Conservation (phyloP, 1,140 invertebrate species). For the Pemphigus obesinymphae region DNA sequence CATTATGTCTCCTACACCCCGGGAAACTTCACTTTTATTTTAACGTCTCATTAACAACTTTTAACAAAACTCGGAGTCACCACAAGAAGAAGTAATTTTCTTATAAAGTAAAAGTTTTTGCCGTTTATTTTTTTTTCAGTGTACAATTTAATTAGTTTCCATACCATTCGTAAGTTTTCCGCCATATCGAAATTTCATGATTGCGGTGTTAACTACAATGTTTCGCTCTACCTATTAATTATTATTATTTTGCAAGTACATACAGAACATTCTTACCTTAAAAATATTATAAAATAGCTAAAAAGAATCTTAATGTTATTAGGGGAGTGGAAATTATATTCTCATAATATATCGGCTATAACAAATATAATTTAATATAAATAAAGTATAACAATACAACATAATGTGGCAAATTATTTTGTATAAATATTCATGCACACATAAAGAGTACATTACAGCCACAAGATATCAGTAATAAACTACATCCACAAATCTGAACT, state of each 20-base stretch:
- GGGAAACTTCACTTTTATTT: conserved; percentile 36
- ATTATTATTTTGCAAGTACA: neutral
- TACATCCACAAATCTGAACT: neutral
- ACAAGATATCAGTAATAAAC: neutral
- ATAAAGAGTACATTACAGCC: neutral
- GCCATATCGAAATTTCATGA: neutral
- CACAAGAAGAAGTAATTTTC: conserved; percentile 19
- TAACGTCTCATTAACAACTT: conserved; percentile 37
- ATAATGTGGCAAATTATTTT: too few relatives aligned
- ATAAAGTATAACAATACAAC: too few relatives aligned
- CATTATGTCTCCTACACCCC: conserved; percentile 15
- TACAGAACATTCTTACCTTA: too few relatives aligned
- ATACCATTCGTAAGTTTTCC: neutral
- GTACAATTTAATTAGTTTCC: neutral
- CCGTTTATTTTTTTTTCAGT: neutral
- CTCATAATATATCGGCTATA: too few relatives aligned
- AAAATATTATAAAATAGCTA: too few relatives aligned
- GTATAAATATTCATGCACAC: neutral
- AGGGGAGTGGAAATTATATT: too few relatives aligned
- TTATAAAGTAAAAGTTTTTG: conserved; percentile 27
- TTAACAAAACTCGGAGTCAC: neutral
- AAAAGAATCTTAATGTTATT: too few relatives aligned
- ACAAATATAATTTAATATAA: too few relatives aligned
- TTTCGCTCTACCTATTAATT: neutral
- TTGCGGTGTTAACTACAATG: neutral